These are phyloP conservation scores for Protosalanx chinensis DNA, from an alignment of 2,797 vertebrate genomes.

Conservation along the genomic window DNA sequence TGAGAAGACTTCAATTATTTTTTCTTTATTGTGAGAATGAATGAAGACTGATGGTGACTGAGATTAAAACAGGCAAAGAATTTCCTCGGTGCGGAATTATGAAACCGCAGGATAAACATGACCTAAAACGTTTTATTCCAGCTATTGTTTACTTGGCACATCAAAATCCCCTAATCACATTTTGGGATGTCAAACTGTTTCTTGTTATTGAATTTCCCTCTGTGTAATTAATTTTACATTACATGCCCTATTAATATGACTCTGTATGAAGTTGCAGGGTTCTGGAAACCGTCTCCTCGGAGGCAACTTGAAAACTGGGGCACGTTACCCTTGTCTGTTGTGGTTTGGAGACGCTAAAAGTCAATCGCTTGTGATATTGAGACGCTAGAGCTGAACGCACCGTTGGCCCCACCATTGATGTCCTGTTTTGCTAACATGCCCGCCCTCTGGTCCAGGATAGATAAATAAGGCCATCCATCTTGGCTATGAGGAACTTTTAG, in stretches of 20 bases:
- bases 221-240: background rate
- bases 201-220: background rate
- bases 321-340: background rate
- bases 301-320: background rate
- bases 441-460: slow-evolving; percentile 22
- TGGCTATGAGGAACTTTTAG: slow-evolving; percentile 44
- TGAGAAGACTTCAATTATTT: slow-evolving; percentile 2
- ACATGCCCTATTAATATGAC: background rate
- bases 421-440: slow-evolving; percentile 40
- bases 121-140: background rate
- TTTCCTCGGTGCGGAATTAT: background rate
- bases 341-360: background rate
- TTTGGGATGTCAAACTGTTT: background rate
- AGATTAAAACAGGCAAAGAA: background rate
- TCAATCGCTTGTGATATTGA: slow-evolving; percentile 12
- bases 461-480: slow-evolving; percentile 49
- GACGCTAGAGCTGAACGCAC: slow-evolving; percentile 23
- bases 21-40: background rate
- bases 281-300: background rate
- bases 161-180: slow-evolving; percentile 1
- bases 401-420: slow-evolving; percentile 21
- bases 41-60: background rate
- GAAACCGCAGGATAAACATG: background rate
- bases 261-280: background rate
- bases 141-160: background rate